phyloP scores from a whole-genome alignment of 30 jellyfish, hydroid and myxozoan species.

The Rhopilema esculentum region DNA sequence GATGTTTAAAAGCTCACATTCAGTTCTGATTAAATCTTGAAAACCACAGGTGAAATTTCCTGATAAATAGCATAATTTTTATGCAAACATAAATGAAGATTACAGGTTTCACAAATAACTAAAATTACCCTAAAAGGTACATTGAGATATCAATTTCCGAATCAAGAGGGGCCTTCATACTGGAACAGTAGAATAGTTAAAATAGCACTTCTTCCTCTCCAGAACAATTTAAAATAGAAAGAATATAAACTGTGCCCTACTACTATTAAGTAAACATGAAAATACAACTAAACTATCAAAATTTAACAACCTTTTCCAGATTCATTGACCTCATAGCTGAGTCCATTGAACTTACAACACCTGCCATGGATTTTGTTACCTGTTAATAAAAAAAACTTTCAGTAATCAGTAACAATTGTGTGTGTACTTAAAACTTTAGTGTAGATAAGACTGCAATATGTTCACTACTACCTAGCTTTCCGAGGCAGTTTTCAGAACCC shows the following conservation, averaged over 20 bases:
- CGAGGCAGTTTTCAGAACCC: too few relatives aligned
- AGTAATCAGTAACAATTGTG: too few relatives aligned
- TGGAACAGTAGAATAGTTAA: too few relatives aligned
- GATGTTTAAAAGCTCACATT: background rate
- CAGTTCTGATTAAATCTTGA: background rate
- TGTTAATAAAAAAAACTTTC: constrained; percentile 13
- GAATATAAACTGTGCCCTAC: background rate
- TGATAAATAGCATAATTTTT: too few relatives aligned
- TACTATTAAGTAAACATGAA: background rate
- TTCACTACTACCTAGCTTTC: too few relatives aligned
- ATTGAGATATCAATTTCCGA: too few relatives aligned
- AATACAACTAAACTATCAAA: background rate
- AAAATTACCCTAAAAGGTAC: too few relatives aligned
- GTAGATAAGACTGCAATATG: too few relatives aligned
- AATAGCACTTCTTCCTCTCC: too few relatives aligned
- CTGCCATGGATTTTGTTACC: constrained; percentile 93
- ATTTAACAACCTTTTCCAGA: constrained; percentile 75
- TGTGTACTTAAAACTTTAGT: too few relatives aligned
- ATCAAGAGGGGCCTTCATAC: too few relatives aligned
- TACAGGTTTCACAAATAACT: background rate
- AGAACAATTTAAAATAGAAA: background rate
- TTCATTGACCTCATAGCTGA: constrained; percentile 90
- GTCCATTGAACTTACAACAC: constrained; percentile 88
- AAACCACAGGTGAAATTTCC: background rate
- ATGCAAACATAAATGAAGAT: too few relatives aligned